Percentiles rank a stretch among this genome's conserved stretches.
These are phyloP conservation scores for Brachionus calyciflorus DNA, from an alignment of 1,140 invertebrate species.

Conservation along the genomic window DNA sequence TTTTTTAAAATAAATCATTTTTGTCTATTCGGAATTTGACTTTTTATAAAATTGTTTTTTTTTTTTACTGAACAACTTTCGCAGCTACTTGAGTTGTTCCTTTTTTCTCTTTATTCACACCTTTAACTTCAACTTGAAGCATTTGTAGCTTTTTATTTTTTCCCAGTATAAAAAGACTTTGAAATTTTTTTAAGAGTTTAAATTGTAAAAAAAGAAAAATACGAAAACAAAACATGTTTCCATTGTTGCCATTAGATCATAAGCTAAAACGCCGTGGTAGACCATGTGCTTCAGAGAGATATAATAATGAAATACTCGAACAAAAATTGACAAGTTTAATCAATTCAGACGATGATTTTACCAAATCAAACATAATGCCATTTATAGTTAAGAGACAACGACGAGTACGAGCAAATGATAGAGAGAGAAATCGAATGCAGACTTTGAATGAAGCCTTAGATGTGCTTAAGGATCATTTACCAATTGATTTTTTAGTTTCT, in stretches of 20 bases:
- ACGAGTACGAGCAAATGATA: slow-evolving; percentile 27
- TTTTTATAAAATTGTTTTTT: slow-evolving; percentile 1
- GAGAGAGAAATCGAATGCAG: slow-evolving; percentile 41
- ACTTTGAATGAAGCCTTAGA: slow-evolving; percentile 23
- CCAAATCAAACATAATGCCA: slow-evolving; percentile 38
- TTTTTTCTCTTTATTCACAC: slow-evolving; percentile 29
- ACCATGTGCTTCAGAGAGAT: slow-evolving; percentile 29
- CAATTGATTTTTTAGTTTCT: slow-evolving; percentile 8
- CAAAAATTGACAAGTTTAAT: slow-evolving; percentile 29
- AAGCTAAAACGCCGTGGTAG: slow-evolving; percentile 29
- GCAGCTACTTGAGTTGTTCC: slow-evolving; percentile 14
- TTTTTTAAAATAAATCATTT: background rate
- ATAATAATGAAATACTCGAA: slow-evolving; percentile 31
- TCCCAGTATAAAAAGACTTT: background rate
- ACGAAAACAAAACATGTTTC: background rate
- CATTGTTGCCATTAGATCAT: background rate
- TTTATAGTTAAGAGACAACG: slow-evolving; percentile 44
- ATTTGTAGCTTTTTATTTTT: slow-evolving; percentile 3
- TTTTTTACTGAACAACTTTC: slow-evolving; percentile 32
- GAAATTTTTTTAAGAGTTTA: background rate
- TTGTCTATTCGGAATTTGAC: background rate
- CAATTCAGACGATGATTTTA: slow-evolving; percentile 41
- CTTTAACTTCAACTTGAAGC: no score
- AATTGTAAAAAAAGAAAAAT: background rate
- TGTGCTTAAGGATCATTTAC: background rate